Base-by-base conservation (phyloP, 35 echinoderm and acorn worm species). In the Ophiothrix spiculata region DNA sequence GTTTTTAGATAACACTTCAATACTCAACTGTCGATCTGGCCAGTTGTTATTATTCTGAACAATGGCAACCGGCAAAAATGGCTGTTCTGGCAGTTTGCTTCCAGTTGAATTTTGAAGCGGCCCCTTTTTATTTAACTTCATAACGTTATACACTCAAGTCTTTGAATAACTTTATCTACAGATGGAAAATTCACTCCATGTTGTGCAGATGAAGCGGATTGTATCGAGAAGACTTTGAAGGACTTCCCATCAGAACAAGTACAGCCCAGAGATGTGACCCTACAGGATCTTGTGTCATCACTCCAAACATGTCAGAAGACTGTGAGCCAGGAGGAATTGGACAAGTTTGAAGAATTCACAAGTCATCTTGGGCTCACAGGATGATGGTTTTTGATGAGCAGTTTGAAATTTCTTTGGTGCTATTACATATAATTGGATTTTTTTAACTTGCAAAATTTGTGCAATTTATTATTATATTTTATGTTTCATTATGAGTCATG, bases 301-400 rank as follows among this genome's bases (percentile, higher is more conserved):
- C 79, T 98, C 32, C 17, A 87, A 23, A 81, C 81, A 39, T 85
- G 85, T 38, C 88, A 94, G 23, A 87, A 79, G 14, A 98, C 91
- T 21, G 92, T 98, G 16, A 91, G 36, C 39, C 36, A 77, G 32
- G 89, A 83, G 23, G 95, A 98, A 64, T 89, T 98, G 0, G 31
- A 88, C 13, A 85, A 89, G 74, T 98, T 98, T 81, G 38, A 90
- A 77, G 91, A 94, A 19, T 98, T 97, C 56, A 94, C 95, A 35
- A 78, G 74, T 35, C 39, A 90, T 25, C 91, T 88, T 84, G 88
- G 93, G 77, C 88, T 86, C 21, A 82, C 54, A 42, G 86, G 81
- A 0, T 90, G 56, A 84, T n/a, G n/a, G n/a, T n/a, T n/a, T n/a
- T n/a, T n/a, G n/a, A n/a, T n/a, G n/a, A n/a, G n/a, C n/a, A n/a